Base-by-base conservation (phyloP, 2,888 invertebrate genomes). In the Caenorhabditis panamensis region DNA sequence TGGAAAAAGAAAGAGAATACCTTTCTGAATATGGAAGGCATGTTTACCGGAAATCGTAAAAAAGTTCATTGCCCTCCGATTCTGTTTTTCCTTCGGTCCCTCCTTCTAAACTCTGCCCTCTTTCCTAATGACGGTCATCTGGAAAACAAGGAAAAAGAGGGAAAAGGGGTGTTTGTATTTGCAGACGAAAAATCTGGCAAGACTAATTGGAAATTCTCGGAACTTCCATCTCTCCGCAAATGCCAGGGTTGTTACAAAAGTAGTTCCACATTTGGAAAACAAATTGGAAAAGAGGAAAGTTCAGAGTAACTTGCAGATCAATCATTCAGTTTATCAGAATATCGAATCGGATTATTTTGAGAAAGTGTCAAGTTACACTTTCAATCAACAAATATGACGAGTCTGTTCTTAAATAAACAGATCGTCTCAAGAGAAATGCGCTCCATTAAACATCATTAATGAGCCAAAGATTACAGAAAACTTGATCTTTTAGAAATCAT, bases 31-130 rank as follows among this genome's bases (percentile, higher is more conserved):
- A 26, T 54, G n/a, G 28, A 24, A 54, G 54, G 54, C 9, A 54
- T 54, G 54, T 54, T 54, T 54, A 54, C 54, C 54, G 54, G 54
- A 54, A 54, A 54, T 54, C 54, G 54, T 54, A 26, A 54, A 51
- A 24, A 54, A 54, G 28, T 26, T 54, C 28, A 11, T 13, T 54
- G n/a, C 54, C 28, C 24, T 24, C 26, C 26, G 6, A 24, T 11
- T n/a, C 16, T n/a, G 5, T 28, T 54, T n/a, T 54, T 20, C 26
- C 54, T 51, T 51, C 8, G 9, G 9, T 22, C 24, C 20, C 13
- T 53, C 26, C 24, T 5, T 13, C 26, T 53, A 47, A 47, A 47
- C 47, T 18, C 5, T 41, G 41, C 41, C 47, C 18, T 47, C 47
- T 47, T 47, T 3, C 18, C 47, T 47, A 47, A 47, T 54, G 54